phyloP scores from a whole-genome alignment of 2,113 vertebrate genomes.

The Balaeniceps rex region DNA sequence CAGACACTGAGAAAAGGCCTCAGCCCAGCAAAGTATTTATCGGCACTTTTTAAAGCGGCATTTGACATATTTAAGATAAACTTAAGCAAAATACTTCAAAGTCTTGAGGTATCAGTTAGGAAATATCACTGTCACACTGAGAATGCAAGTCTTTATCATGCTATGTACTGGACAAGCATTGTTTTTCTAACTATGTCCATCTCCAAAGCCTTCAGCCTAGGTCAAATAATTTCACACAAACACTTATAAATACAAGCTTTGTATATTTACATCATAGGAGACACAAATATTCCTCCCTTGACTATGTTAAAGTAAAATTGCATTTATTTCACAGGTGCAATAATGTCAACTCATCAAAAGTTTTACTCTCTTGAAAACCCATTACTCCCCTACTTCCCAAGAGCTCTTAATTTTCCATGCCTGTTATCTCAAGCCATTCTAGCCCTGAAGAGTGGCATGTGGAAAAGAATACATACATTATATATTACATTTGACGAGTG shows the following conservation, averaged over 20 bases:
- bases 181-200: not conserved
- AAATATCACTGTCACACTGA: not conserved
- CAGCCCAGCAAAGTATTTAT: not conserved
- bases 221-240: not conserved
- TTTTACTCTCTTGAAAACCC: not conserved
- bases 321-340: not conserved
- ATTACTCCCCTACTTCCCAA: not conserved
- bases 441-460: not conserved
- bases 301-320: not conserved
- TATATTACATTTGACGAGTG: slow-evolving; percentile 11
- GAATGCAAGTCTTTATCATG: not conserved
- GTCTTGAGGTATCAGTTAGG: not conserved
- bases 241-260: not conserved
- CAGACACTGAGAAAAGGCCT: not conserved
- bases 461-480: not conserved
- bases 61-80: not conserved
- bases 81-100: not conserved
- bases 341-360: not conserved
- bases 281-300: not conserved
- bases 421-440: not conserved
- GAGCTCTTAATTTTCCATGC: slow-evolving; percentile 7
- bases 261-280: not conserved
- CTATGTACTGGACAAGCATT: not conserved
- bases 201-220: not conserved
- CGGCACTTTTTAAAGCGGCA: not conserved